Percentiles rank a stretch among this genome's conserved stretches.
Conservation (phyloP, 2,888 invertebrate genomes). For the Graphium colonna region DNA sequence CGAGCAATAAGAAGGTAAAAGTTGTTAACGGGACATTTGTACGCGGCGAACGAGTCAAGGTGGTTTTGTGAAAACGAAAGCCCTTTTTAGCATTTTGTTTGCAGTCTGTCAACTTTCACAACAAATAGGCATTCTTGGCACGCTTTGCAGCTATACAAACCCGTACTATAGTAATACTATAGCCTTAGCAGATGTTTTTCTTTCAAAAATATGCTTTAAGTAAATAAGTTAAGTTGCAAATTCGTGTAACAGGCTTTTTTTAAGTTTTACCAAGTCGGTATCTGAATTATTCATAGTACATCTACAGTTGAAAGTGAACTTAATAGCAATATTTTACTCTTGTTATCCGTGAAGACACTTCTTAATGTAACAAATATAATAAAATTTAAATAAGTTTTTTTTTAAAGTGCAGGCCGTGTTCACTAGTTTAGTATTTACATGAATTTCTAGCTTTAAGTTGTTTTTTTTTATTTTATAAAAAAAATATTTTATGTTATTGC, state of each 20-base stretch:
- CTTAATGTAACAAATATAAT: too few species aligned
- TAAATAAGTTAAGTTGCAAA: background rate
- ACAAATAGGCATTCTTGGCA: slow-evolving; percentile 52
- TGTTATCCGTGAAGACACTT: too few species aligned
- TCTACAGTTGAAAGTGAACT: background rate
- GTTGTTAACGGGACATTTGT: slow-evolving; percentile 2
- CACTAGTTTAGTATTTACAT: too few species aligned
- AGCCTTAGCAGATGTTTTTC: background rate
- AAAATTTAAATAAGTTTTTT: too few species aligned
- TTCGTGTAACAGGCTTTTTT: background rate
- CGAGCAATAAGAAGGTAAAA: background rate
- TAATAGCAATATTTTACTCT: too few species aligned
- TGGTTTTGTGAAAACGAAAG: slow-evolving; percentile 41
- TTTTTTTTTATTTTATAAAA: too few species aligned
- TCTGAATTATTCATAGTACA: too few species aligned
- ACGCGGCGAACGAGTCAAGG: slow-evolving; percentile 3
- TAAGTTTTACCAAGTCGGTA: background rate
- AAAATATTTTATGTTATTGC: too few species aligned
- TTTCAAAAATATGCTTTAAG: slow-evolving; percentile 6
- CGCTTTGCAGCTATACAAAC: slow-evolving; percentile 46
- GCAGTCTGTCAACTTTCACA: slow-evolving; percentile 58
- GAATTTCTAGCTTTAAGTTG: too few species aligned
- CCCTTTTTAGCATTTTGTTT: slow-evolving; percentile 45
- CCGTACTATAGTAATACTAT: slow-evolving; percentile 5
- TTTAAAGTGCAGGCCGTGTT: too few species aligned